A percentile compares a stretch with the other conserved stretches of the same genome.
These are phyloP conservation scores for Pygmarrhopalites habei DNA, from an alignment of 1,140 invertebrate species.

Conservation along the genomic window DNA sequence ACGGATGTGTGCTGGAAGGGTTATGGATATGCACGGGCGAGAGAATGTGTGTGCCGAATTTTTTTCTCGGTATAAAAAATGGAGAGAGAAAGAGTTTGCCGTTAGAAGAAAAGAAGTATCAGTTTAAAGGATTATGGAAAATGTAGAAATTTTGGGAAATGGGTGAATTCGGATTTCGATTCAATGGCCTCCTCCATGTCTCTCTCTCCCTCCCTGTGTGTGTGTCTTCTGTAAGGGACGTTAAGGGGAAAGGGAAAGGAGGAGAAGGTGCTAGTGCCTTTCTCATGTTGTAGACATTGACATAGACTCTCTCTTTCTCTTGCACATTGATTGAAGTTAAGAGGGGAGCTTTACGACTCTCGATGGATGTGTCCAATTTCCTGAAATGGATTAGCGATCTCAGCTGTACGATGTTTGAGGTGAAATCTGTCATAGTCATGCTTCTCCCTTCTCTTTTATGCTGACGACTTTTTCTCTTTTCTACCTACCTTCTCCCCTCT, in stretches of 20 bases:
- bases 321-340: slow-evolving; percentile 4
- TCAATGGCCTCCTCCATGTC: too few species aligned
- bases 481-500: neutral
- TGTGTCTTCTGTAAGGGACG: too few species aligned
- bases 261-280: too few species aligned
- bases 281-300: too few species aligned
- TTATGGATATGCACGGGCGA: neutral
- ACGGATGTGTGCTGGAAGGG: neutral
- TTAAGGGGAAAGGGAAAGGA: neutral
- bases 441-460: slow-evolving; percentile 11
- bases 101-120: neutral
- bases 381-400: slow-evolving; percentile 36
- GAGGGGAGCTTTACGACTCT: slow-evolving; percentile 26
- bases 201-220: too few species aligned
- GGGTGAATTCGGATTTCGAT: too few species aligned
- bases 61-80: too few species aligned
- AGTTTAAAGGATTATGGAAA: too few species aligned
- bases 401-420: slow-evolving; percentile 13
- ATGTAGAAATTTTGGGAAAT: too few species aligned
- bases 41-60: slow-evolving; percentile 3
- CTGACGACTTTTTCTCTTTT: slow-evolving; percentile 9
- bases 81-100: neutral
- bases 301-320: too few species aligned
- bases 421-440: slow-evolving; percentile 35
- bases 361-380: slow-evolving; percentile 38